Base-by-base conservation (phyloP, 2,797 vertebrate species). In the Anguilla marmorata region DNA sequence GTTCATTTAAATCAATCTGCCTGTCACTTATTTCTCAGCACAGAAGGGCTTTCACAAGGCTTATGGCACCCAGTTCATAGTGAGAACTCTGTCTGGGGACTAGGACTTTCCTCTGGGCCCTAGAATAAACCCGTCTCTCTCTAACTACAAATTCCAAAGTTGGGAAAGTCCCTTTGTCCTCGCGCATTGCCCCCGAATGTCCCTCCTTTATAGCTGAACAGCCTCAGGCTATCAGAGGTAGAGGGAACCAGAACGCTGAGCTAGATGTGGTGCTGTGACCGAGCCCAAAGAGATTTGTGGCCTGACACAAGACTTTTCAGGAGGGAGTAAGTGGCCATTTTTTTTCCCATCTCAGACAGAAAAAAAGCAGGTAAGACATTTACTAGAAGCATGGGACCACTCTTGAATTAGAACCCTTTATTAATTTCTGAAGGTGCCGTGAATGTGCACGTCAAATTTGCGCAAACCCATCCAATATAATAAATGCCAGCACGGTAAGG, bases 141-240 rank as follows among this genome's bases (percentile, higher is more conserved):
- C 52, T 19, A 7, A 54, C 27, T 56, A 27, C 66, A 76, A 79
- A 87, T 83, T 89, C 88, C 90, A 84, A 88, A 87, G 58, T 41
- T 27, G 21, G 45, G 72, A 82, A 83, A 12, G 89, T 88, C 88
- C 91, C 91, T 92, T 91, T 90, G 90, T 92, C 87, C 89, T 88
- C n/a, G 5, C 90, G 82, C 87, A 87, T 88, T 89, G 89, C 89
- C 90, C 87, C 90, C 90, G 86, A 86, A 90, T 89, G 79, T 88
- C 90, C 89, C 85, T 87, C 76, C 82, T 89, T 86, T 90, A 88
- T 91, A 86, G 90, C 89, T 88, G 92, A 92, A 91, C 91, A 93
- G 92, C 93, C 91, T 91, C 91, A 87, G 92, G 93, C 92, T 93
- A 92, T 92, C 91, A 92, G 88, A 90, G 87, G 86, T 86, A 90